A percentile compares a stretch with the other conserved stretches of the same genome.
Evolutionary conservation across 1,140 invertebrate species (phyloP).

Genomic region (Lepidurus couesii): DNA sequence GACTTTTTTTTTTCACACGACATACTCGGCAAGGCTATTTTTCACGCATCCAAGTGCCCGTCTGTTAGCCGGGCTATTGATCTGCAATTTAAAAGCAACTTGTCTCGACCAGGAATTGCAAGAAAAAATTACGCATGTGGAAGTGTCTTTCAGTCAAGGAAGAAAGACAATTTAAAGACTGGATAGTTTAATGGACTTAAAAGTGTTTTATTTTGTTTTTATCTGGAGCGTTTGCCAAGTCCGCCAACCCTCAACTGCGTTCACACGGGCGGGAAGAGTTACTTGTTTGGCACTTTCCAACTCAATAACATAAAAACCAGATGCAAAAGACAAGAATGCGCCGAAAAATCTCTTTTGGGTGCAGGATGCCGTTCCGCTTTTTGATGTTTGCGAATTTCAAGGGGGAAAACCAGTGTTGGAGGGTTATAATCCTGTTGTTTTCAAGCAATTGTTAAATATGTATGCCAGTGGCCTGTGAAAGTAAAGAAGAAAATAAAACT

Average conservation of each 20-base stretch:
- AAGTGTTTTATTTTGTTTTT: slow-evolving; percentile 40
- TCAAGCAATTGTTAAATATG: slow-evolving; percentile 68
- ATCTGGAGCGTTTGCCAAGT: slow-evolving; percentile 59
- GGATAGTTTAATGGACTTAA: slow-evolving; percentile 22
- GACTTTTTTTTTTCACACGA: background rate
- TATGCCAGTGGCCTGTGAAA: slow-evolving; percentile 55
- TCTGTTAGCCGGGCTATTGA: background rate
- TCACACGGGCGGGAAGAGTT: slow-evolving; percentile 64
- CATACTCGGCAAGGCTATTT: slow-evolving; percentile 1
- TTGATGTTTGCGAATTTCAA: slow-evolving; percentile 57
- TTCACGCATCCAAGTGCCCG: slow-evolving; percentile 15
- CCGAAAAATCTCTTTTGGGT: slow-evolving; percentile 74
- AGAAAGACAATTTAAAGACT: background rate
- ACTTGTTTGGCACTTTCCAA: slow-evolving; percentile 75
- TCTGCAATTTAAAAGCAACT: background rate
- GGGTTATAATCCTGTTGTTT: slow-evolving; percentile 69
- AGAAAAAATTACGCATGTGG: background rate
- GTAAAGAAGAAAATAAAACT: background rate
- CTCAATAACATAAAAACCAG: slow-evolving; percentile 56
- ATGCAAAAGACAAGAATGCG: slow-evolving; percentile 43
- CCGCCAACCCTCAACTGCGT: slow-evolving; percentile 75
- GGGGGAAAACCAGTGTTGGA: slow-evolving; percentile 57
- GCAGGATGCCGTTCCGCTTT: slow-evolving; percentile 59
- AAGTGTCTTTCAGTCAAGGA: background rate
- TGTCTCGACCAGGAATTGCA: background rate